Evolutionary conservation across 2,113 vertebrate species (phyloP).

Genomic region (Vidua macroura): DNA sequence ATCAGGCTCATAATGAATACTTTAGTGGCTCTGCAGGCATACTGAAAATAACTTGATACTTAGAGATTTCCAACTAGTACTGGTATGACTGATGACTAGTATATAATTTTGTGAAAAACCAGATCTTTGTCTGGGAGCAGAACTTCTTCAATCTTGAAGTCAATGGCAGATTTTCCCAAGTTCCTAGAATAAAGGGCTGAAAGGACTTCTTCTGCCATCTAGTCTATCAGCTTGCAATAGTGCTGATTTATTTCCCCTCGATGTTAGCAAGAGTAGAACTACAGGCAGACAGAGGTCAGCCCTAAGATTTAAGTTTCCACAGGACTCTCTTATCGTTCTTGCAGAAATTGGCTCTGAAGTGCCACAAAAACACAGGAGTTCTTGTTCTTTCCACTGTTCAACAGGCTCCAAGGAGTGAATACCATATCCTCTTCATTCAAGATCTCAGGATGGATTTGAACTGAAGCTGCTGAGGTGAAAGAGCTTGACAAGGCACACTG

Average conservation of each 20-base stretch:
- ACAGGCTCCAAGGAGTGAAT: conserved; percentile 41
- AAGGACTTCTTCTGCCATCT: neutral
- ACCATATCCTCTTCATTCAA: conserved; percentile 35
- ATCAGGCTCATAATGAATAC: neutral
- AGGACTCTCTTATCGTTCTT: conserved; percentile 47
- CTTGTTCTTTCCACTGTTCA: conserved; percentile 51
- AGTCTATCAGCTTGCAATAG: conserved; percentile 21
- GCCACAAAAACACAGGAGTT: conserved; percentile 35
- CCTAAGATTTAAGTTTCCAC: conserved; percentile 55
- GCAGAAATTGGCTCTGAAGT: conserved; percentile 56
- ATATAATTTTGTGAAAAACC: conserved; percentile 6
- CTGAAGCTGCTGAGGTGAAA: conserved; percentile 50
- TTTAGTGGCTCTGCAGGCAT: neutral
- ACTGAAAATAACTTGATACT: neutral
- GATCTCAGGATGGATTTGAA: conserved; percentile 56
- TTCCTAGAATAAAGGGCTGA: conserved; percentile 18
- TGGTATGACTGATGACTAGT: neutral
- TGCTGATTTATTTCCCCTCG: neutral
- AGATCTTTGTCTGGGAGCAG: neutral
- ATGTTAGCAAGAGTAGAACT: neutral
- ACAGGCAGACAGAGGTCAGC: conserved; percentile 44
- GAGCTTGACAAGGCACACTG: neutral
- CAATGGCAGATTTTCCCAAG: conserved; percentile 12
- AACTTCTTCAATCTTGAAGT: neutral
- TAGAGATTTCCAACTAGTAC: neutral